Evolutionary conservation across 1,140 invertebrate species (phyloP).

Genomic region (Ceratosolen fusciceps): DNA sequence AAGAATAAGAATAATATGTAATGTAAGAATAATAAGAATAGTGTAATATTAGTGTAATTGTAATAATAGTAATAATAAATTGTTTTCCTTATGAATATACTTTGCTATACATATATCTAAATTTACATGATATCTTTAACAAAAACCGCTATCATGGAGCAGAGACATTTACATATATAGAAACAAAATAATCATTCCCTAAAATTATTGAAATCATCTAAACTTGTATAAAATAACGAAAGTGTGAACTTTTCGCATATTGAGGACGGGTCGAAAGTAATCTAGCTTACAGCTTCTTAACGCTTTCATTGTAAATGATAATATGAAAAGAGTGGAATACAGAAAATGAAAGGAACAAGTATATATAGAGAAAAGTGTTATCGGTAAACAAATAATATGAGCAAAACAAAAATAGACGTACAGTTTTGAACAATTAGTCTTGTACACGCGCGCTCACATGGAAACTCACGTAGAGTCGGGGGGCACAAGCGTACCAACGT

Average conservation of each 20-base stretch:
- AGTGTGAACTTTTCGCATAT: slow-evolving; percentile 53
- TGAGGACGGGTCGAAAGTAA: slow-evolving; percentile 63
- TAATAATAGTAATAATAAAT: slow-evolving; percentile 1
- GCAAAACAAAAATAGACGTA: not conserved
- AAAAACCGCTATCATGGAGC: slow-evolving; percentile 66
- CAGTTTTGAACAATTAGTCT: not conserved
- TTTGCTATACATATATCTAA: slow-evolving; percentile 61
- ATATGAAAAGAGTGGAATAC: not conserved
- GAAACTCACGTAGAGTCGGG: too few species aligned
- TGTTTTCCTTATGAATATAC: slow-evolving; percentile 56
- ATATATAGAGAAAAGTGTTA: slow-evolving; percentile 4
- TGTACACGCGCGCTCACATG: not conserved
- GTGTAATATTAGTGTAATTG: too few species aligned
- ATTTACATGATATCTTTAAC: slow-evolving; percentile 70
- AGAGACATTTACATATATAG: slow-evolving; percentile 68
- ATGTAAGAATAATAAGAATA: too few species aligned
- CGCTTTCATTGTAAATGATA: slow-evolving; percentile 29
- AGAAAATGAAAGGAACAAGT: not conserved
- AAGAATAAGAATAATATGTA: too few species aligned
- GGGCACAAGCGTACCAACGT: not conserved
- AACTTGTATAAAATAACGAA: slow-evolving; percentile 65
- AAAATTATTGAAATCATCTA: slow-evolving; percentile 59
- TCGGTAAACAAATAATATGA: not conserved
- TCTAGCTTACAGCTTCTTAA: slow-evolving; percentile 49
- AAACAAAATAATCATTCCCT: slow-evolving; percentile 63